Conservation (phyloP, 2,797 vertebrate species). For the Sorex maritimensis region DNA sequence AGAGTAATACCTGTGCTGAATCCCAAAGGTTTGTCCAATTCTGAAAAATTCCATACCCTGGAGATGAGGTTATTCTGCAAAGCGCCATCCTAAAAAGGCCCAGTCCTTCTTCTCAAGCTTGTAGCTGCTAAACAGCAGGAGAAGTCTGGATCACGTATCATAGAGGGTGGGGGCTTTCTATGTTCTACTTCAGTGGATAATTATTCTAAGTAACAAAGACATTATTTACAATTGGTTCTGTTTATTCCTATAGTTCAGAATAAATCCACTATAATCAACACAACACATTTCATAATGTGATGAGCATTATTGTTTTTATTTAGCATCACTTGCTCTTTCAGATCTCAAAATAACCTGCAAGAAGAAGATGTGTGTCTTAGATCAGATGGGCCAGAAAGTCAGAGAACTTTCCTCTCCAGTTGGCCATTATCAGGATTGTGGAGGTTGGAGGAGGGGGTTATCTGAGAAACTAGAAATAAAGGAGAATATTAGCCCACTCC, state of each 20-base stretch:
- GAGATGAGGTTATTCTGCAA: too few relatives aligned
- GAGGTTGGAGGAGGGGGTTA: too few relatives aligned
- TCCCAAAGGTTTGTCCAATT: fast-evolving
- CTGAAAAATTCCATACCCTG: fast-evolving
- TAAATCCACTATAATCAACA: background rate
- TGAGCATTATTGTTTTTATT: background rate
- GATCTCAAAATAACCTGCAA: background rate
- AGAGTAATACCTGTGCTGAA: background rate
- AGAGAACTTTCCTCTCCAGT: background rate
- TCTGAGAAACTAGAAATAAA: too few relatives aligned
- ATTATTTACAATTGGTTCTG: background rate
- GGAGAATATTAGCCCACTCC: fast-evolving
- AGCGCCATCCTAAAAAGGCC: background rate
- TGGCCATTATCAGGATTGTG: too few relatives aligned
- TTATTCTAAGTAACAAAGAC: background rate
- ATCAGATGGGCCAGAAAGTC: background rate
- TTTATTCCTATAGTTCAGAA: background rate
- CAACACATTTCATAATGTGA: background rate
- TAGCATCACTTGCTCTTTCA: background rate
- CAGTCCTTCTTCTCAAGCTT: background rate
- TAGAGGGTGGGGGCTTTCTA: too few relatives aligned
- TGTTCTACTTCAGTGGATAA: background rate
- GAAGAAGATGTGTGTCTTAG: background rate
- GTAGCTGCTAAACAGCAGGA: fast-evolving
- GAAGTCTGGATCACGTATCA: background rate